These are phyloP conservation scores for Neoniphon sammara DNA, from an alignment of 2,797 vertebrate genomes.

Conservation along the genomic window DNA sequence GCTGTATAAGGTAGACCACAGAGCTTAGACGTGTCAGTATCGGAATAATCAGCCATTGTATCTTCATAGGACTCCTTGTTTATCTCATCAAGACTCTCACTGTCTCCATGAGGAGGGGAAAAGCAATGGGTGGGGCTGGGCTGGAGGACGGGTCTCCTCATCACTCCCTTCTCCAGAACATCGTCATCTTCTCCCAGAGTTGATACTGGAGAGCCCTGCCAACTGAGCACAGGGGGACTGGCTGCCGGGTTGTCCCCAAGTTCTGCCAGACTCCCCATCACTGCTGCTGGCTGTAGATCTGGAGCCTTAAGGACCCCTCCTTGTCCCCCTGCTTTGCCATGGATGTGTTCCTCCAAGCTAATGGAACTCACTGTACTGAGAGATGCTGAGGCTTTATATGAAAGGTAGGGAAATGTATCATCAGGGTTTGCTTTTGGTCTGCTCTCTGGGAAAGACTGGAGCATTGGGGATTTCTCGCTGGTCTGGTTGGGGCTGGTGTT, in stretches of 20 bases:
- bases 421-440: constrained; percentile 35
- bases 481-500: constrained; percentile 34
- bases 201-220: constrained; percentile 85
- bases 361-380: constrained; percentile 41
- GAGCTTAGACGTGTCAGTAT: constrained; percentile 50
- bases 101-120: constrained; percentile 69
- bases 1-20: constrained; percentile 39
- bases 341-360: constrained; percentile 38
- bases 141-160: constrained; percentile 82
- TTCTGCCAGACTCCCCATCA: constrained; percentile 76
- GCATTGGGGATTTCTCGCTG: constrained; percentile 15
- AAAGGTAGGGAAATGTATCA: constrained; percentile 51
- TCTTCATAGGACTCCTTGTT: constrained; percentile 43
- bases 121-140: constrained; percentile 81
- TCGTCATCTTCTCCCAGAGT: constrained; percentile 81
- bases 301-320: constrained; percentile 78
- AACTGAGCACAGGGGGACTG: constrained; percentile 85
- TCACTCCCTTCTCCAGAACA: constrained; percentile 76
- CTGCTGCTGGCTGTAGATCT: constrained; percentile 82
- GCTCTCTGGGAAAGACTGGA: constrained; percentile 11
- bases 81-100: constrained; percentile 47
- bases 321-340: constrained; percentile 53
- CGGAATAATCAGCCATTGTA: constrained; percentile 30
- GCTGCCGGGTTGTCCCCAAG: constrained; percentile 78
- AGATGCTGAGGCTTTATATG: constrained; percentile 65